Evolutionary conservation across 2,113 vertebrate species (phyloP).

Genomic region (Upupa epops): DNA sequence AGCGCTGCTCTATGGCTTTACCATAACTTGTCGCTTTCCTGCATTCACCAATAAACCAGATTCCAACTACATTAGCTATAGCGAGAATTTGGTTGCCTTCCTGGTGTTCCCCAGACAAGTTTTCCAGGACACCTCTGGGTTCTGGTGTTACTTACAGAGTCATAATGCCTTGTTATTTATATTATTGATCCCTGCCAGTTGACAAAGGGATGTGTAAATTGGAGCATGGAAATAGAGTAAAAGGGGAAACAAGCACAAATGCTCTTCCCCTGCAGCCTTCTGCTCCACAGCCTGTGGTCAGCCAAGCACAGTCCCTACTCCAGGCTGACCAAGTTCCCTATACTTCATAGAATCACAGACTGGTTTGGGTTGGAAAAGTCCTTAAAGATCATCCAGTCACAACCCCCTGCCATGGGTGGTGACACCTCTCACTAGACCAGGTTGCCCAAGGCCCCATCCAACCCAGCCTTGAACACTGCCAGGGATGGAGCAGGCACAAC

Average conservation of each 20-base stretch:
- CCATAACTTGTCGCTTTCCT: neutral
- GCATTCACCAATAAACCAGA: neutral
- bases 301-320: neutral
- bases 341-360: too few species aligned
- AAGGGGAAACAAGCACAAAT: fast-evolving
- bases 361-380: too few species aligned
- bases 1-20: neutral
- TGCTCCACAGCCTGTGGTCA: neutral
- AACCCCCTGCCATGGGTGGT: too few species aligned
- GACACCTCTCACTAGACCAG: too few species aligned
- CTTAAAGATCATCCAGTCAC: too few species aligned
- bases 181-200: neutral
- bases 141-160: neutral
- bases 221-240: neutral
- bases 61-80: neutral
- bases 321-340: too few species aligned
- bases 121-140: neutral
- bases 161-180: fast-evolving
- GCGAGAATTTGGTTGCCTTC: neutral
- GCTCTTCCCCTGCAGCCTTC: neutral
- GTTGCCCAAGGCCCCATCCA: too few species aligned
- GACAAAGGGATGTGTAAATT: neutral
- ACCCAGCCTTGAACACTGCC: too few species aligned
- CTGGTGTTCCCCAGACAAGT: neutral
- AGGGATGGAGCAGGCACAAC: too few species aligned